Conservation (phyloP, 2,113 vertebrate species). For the Taurulus bubalis region DNA sequence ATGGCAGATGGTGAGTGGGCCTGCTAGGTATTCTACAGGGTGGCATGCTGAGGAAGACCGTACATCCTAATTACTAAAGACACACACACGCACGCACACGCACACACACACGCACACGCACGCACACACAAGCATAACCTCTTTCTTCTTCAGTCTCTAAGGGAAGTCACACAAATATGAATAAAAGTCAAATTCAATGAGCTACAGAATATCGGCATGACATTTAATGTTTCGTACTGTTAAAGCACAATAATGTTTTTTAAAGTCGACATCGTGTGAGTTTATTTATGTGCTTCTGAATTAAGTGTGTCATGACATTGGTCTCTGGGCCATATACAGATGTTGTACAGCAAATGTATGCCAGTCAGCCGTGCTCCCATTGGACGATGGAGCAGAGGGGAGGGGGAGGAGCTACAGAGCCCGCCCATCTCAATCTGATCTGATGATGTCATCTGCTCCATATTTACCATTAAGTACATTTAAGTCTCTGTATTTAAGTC, state of each 20-base stretch:
- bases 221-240: not conserved
- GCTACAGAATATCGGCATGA: not conserved
- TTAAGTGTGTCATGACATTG: slow-evolving; percentile 61
- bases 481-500: not conserved
- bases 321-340: slow-evolving; percentile 62
- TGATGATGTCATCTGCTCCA: slow-evolving; percentile 23
- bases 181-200: not conserved
- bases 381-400: slow-evolving; percentile 22
- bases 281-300: slow-evolving; percentile 27
- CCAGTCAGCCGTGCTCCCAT: slow-evolving; percentile 34
- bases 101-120: slow-evolving; percentile 6
- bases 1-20: slow-evolving; percentile 69
- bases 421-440: slow-evolving; percentile 1
- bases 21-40: slow-evolving; percentile 63
- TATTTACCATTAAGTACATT: not conserved
- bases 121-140: not conserved
- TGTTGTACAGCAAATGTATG: slow-evolving; percentile 64
- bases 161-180: not conserved
- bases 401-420: not conserved
- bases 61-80: slow-evolving; percentile 65
- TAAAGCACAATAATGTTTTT: not conserved
- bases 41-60: slow-evolving; percentile 45
- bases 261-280: not conserved
- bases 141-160: not conserved
- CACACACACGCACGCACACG: slow-evolving; percentile 9